Conservation (phyloP, 2,797 vertebrate species). For the Thamnophis elegans region DNA sequence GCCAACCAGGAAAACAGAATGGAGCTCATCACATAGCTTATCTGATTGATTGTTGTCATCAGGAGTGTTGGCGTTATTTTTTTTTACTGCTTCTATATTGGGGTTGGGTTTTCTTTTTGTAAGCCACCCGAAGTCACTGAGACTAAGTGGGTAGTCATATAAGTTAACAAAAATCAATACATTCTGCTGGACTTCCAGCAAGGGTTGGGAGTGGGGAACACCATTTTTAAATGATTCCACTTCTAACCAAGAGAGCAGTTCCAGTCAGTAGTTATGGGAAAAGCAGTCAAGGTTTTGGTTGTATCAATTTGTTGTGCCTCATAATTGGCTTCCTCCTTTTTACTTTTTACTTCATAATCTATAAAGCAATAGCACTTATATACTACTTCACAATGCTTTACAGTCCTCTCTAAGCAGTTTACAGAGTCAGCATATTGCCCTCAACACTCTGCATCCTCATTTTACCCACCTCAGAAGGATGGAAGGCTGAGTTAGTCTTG, state of each 20-base stretch:
- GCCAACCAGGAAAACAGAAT: not conserved
- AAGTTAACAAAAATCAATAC: not conserved
- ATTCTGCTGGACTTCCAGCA: not conserved
- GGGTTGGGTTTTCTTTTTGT: not conserved
- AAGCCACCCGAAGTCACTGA: not conserved
- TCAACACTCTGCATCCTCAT: too few relatives aligned
- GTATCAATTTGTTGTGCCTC: not conserved
- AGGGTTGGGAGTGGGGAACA: not conserved
- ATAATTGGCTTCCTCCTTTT: not conserved
- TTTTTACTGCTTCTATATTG: not conserved
- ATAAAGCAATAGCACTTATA: not conserved
- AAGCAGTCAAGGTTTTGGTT: not conserved
- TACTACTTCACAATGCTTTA: too few relatives aligned
- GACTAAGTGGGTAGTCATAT: not conserved
- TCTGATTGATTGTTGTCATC: not conserved
- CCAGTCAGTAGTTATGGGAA: not conserved
- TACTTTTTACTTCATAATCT: not conserved
- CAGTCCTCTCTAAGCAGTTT: too few relatives aligned
- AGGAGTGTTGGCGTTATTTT: not conserved
- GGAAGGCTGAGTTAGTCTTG: too few relatives aligned
- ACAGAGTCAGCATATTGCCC: too few relatives aligned
- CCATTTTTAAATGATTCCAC: not conserved
- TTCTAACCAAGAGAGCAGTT: not conserved
- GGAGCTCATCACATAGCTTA: not conserved
- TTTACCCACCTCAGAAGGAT: too few relatives aligned